These are phyloP conservation scores for Malacosoma neustria DNA, from an alignment of 2,888 invertebrate species.

Conservation along the genomic window DNA sequence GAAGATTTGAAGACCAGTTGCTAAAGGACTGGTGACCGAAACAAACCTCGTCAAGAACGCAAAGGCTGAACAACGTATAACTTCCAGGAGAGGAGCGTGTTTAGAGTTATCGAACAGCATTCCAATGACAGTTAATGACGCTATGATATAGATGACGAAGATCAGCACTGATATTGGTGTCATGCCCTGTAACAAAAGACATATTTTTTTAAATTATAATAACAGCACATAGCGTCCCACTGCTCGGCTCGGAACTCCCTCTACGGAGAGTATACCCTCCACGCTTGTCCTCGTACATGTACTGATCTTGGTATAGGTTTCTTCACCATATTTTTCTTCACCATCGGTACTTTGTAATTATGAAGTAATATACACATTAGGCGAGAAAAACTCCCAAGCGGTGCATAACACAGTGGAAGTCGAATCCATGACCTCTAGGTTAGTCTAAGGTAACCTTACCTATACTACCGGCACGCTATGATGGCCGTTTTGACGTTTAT, in stretches of 20 bases:
- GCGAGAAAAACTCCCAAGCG: too few relatives aligned
- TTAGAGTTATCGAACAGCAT: slow-evolving; percentile 81
- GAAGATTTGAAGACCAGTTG: slow-evolving; percentile 69
- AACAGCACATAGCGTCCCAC: too few relatives aligned
- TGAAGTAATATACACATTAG: too few relatives aligned
- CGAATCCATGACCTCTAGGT: too few relatives aligned
- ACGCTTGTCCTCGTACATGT: too few relatives aligned
- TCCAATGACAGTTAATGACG: slow-evolving; percentile 80
- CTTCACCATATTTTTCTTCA: too few relatives aligned
- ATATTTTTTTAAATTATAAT: background rate
- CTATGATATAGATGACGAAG: slow-evolving; percentile 78
- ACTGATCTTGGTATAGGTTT: too few relatives aligned
- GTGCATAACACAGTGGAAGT: too few relatives aligned
- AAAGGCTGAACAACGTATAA: slow-evolving; percentile 77
- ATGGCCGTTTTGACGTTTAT: too few relatives aligned
- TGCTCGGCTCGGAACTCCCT: background rate
- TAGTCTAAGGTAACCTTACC: too few relatives aligned
- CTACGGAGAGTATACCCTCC: background rate
- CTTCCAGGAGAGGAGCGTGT: slow-evolving; percentile 77
- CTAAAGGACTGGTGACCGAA: slow-evolving; percentile 44
- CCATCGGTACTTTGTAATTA: too few relatives aligned
- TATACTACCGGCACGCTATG: too few relatives aligned
- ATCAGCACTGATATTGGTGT: slow-evolving; percentile 73
- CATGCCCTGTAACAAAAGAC: slow-evolving; percentile 67
- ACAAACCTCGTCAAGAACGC: slow-evolving; percentile 63